A percentile compares a stretch with the other conserved stretches of the same genome.
Conservation (phyloP, 2,113 vertebrate genomes). For the Corydoras maculifer region DNA sequence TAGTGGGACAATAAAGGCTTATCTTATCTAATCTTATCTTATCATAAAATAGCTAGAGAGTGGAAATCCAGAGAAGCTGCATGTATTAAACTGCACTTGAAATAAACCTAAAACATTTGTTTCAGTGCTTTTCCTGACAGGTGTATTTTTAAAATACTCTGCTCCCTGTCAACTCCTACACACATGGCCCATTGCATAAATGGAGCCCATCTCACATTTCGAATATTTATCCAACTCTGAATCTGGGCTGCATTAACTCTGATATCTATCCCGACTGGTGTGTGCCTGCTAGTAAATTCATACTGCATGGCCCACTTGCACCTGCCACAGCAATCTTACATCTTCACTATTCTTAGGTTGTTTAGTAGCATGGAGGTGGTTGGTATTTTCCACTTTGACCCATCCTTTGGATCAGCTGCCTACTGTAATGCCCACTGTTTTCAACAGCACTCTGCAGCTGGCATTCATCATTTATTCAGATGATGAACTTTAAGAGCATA, state of each 20-base stretch:
- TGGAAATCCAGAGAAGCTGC: neutral
- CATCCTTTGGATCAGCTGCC: slow-evolving; percentile 14
- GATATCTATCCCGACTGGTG: slow-evolving; percentile 2
- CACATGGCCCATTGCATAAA: slow-evolving; percentile 11
- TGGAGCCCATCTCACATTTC: slow-evolving; percentile 37
- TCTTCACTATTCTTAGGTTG: slow-evolving; percentile 10
- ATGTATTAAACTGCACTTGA: slow-evolving; percentile 10
- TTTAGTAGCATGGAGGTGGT: slow-evolving; percentile 6
- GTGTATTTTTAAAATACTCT: slow-evolving; percentile 30
- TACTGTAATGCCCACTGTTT: slow-evolving; percentile 13
- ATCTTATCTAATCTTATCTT: too few relatives aligned
- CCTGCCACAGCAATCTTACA: slow-evolving; percentile 17
- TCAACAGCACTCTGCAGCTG: slow-evolving; percentile 25
- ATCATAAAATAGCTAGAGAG: neutral
- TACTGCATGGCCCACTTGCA: neutral
- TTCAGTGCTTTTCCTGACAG: slow-evolving; percentile 18
- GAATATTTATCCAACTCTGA: slow-evolving; percentile 11
- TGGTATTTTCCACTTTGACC: slow-evolving; percentile 2
- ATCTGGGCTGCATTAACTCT: slow-evolving; percentile 13
- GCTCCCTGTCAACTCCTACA: slow-evolving; percentile 12
- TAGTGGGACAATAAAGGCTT: too few relatives aligned
- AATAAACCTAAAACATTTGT: slow-evolving; percentile 7
- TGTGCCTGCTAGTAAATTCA: neutral
- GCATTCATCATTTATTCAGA: slow-evolving; percentile 49
- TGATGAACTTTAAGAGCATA: slow-evolving; percentile 27